Percentiles rank a stretch among this genome's conserved stretches.
phyloP scores from a whole-genome alignment of 2,113 vertebrate genomes.

The Anoplopoma fimbria region DNA sequence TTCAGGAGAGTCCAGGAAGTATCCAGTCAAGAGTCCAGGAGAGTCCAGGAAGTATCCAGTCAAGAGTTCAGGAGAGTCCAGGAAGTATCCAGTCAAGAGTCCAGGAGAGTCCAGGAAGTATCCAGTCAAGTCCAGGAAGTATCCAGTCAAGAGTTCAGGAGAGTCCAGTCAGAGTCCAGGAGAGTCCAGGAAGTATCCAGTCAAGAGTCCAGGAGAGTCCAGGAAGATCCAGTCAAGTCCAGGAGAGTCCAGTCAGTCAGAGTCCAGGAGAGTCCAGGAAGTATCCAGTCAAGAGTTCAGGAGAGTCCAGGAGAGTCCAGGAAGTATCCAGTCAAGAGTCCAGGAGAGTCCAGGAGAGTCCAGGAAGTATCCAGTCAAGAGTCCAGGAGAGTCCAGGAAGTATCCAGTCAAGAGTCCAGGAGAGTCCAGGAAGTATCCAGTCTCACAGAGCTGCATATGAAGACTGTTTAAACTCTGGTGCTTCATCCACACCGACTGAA shows the following conservation, averaged over 20 bases:
- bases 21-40: neutral
- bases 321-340: neutral
- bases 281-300: neutral
- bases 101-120: neutral
- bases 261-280: neutral
- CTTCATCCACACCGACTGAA: neutral
- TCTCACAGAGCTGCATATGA: neutral
- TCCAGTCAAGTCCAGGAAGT: too few relatives aligned
- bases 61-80: neutral
- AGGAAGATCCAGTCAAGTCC: too few relatives aligned
- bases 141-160: neutral
- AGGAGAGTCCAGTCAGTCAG: too few relatives aligned
- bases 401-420: neutral
- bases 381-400: neutral
- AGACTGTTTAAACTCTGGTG: neutral
- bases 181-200: neutral
- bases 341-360: neutral
- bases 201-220: neutral
- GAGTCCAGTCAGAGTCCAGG: neutral
- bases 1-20: neutral
- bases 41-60: neutral
- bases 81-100: neutral
- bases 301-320: neutral
- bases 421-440: neutral
- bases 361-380: neutral